A percentile compares a stretch with the other conserved stretches of the same genome.
Evolutionary conservation across 1,140 invertebrate species (phyloP).

Genomic region (Vollenhovia emeryi): DNA sequence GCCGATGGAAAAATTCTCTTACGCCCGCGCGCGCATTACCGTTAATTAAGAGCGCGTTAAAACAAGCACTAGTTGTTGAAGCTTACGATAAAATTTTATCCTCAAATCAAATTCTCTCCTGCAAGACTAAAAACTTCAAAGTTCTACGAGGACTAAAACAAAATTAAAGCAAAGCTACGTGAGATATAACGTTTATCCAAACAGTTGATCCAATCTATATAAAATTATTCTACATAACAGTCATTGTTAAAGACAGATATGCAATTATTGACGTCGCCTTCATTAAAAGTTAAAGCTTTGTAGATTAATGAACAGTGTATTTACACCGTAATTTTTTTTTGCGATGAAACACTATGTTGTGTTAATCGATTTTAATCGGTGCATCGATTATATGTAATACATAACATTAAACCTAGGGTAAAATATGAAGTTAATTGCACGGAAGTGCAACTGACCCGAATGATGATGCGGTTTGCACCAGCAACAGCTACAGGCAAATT

Average conservation of each 20-base stretch:
- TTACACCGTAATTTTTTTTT: background rate
- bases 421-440: constrained; percentile 63
- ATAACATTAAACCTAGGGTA: constrained; percentile 25
- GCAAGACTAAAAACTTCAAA: background rate
- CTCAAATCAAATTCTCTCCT: background rate
- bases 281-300: background rate
- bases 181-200: background rate
- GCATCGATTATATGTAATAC: background rate
- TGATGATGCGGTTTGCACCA: constrained; percentile 12
- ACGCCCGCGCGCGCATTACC: background rate
- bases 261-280: background rate
- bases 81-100: background rate
- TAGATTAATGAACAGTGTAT: background rate
- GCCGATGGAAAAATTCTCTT: background rate
- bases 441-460: constrained; percentile 43
- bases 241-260: background rate
- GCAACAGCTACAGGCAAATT: background rate
- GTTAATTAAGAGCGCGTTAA: background rate
- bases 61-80: background rate
- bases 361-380: background rate
- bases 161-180: background rate
- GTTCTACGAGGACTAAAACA: too few relatives aligned
- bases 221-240: background rate
- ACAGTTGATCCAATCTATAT: background rate
- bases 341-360: background rate